A percentile compares a stretch with the other conserved stretches of the same genome.
These are phyloP conservation scores for Brachypterus glaber DNA, from an alignment of 2,888 invertebrate genomes.

Conservation along the genomic window DNA sequence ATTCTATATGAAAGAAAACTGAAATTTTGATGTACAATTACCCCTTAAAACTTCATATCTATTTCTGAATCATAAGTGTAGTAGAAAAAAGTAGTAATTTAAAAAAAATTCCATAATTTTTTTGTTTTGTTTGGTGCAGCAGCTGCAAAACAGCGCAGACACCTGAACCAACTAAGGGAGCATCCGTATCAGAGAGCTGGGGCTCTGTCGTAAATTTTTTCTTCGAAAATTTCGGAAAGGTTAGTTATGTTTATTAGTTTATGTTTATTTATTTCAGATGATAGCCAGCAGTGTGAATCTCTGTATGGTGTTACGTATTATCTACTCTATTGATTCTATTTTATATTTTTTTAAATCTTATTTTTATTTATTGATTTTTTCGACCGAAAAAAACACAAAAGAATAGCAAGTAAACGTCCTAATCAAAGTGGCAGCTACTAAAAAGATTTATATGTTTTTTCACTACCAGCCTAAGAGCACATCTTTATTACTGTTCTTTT, in stretches of 20 bases:
- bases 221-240: slow-evolving; percentile 27
- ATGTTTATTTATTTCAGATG: slow-evolving; percentile 25
- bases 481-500: too few relatives aligned
- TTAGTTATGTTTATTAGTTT: slow-evolving; percentile 34
- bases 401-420: too few relatives aligned
- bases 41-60: too few relatives aligned
- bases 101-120: too few relatives aligned
- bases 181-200: slow-evolving; percentile 97
- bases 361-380: neutral
- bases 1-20: too few relatives aligned
- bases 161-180: slow-evolving; percentile 83
- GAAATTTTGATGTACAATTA: too few relatives aligned
- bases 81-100: too few relatives aligned
- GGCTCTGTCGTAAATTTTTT: slow-evolving; percentile 54
- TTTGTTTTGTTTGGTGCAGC: too few relatives aligned
- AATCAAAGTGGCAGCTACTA: too few relatives aligned
- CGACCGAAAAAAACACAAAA: neutral
- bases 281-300: slow-evolving; percentile 23
- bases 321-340: slow-evolving; percentile 19
- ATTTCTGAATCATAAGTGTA: too few relatives aligned
- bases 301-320: slow-evolving; percentile 24
- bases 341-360: slow-evolving; percentile 10
- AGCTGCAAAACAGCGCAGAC: slow-evolving; percentile 72
- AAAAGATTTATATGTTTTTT: too few relatives aligned
- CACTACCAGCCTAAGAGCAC: too few relatives aligned